phyloP scores from a whole-genome alignment of 2,888 invertebrate species.

The Biston betularia region DNA sequence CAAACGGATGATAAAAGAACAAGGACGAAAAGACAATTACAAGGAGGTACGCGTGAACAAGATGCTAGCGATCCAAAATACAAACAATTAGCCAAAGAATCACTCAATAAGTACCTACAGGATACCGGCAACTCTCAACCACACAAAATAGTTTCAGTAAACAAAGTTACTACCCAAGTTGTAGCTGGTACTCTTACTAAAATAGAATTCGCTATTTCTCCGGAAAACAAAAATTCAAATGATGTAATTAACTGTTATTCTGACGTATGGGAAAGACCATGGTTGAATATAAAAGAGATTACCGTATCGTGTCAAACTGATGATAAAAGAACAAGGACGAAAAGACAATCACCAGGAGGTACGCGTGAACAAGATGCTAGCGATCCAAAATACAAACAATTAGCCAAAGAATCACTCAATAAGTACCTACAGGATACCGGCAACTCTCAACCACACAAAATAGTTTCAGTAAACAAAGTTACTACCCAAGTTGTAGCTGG shows the following conservation, averaged over 20 bases:
- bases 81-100: conserved; percentile 48
- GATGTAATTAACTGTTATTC: too few relatives aligned
- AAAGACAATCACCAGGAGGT: conserved; percentile 40
- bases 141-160: conserved; percentile 38
- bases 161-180: conserved; percentile 48
- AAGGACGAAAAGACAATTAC: neutral
- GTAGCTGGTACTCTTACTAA: conserved; percentile 47
- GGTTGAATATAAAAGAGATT: conserved; percentile 47
- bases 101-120: conserved; percentile 48
- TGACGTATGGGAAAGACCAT: conserved; percentile 12
- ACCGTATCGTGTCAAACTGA: conserved; percentile 48
- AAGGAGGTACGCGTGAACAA: conserved; percentile 40
- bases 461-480: conserved; percentile 67
- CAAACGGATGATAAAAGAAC: too few relatives aligned
- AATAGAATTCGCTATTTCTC: conserved; percentile 42
- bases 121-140: conserved; percentile 29
- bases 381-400: conserved; percentile 44
- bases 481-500: conserved; percentile 80
- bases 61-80: conserved; percentile 50
- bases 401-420: conserved; percentile 51
- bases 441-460: conserved; percentile 39
- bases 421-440: conserved; percentile 45
- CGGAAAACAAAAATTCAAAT: neutral
- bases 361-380: conserved; percentile 40
- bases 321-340: conserved; percentile 31